These are phyloP conservation scores for Pseudomyrmex gracilis DNA, from an alignment of 1,140 invertebrate genomes.

Conservation along the genomic window DNA sequence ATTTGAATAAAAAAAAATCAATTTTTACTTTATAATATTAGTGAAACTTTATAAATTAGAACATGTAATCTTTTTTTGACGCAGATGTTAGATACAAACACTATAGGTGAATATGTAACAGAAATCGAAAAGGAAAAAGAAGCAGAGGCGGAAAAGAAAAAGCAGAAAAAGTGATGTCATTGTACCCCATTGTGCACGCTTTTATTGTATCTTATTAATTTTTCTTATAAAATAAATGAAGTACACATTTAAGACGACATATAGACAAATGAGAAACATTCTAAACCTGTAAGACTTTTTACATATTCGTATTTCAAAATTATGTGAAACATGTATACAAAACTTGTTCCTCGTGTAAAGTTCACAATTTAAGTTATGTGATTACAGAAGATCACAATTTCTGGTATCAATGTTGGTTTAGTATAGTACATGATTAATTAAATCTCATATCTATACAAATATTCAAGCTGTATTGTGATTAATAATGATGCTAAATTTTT, in stretches of 20 bases:
- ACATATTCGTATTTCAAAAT: conserved; percentile 55
- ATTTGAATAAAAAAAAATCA: not conserved
- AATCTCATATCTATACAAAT: conserved; percentile 26
- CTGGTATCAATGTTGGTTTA: conserved; percentile 2
- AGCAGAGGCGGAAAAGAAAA: conserved; percentile 99
- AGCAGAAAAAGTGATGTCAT: conserved; percentile 93
- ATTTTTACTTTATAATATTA: not conserved
- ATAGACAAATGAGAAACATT: conserved; percentile 21
- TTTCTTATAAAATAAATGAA: conserved; percentile 79
- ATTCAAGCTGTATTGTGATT: not conserved
- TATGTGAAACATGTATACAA: conserved; percentile 60
- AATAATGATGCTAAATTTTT: not conserved
- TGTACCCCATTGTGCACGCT: conserved; percentile 60
- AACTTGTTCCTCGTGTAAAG: conserved; percentile 41
- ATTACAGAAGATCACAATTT: conserved; percentile 22
- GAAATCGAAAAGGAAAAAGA: conserved; percentile 99
- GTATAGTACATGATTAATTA: conserved; percentile 34
- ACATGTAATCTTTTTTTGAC: conserved; percentile 60
- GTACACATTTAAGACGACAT: conserved; percentile 44
- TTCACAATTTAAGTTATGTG: conserved; percentile 25
- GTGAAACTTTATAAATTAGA: not conserved
- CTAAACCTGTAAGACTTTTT: conserved; percentile 59
- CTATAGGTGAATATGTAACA: conserved; percentile 96
- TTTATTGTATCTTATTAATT: conserved; percentile 78
- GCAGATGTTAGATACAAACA: conserved; percentile 95